Evolutionary conservation across 2,113 vertebrate species (phyloP).

Genomic region (Onychorhynchus coronatus): DNA sequence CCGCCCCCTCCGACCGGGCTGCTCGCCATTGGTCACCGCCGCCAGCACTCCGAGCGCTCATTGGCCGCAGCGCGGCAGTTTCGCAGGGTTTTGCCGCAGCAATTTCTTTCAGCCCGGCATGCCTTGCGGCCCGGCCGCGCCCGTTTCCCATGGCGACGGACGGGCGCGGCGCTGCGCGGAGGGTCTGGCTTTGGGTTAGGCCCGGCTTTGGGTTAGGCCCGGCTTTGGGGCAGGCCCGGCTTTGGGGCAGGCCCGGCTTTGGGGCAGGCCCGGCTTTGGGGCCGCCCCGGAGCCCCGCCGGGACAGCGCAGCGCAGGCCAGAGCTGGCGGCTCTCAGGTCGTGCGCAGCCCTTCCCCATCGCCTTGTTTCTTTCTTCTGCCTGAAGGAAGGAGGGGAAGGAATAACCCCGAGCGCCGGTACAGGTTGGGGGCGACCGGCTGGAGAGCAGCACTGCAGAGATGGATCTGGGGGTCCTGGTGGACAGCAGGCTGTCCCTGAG

Average conservation of each 20-base stretch:
- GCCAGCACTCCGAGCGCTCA: neutral
- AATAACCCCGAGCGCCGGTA: neutral
- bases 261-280: neutral
- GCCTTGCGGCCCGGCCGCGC: conserved; percentile 11
- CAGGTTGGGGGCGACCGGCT: neutral
- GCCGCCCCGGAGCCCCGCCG: neutral
- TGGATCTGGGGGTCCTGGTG: neutral
- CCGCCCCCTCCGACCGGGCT: neutral
- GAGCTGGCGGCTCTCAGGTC: too few species aligned
- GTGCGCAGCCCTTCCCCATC: accelerated
- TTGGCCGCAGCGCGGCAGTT: accelerated
- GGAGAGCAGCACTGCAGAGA: neutral
- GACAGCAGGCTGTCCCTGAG: neutral
- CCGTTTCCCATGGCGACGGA: neutral
- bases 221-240: neutral
- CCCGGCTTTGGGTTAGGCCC: neutral
- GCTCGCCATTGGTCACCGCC: neutral
- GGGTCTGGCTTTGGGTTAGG: accelerated
- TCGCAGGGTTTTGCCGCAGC: conserved; percentile 66
- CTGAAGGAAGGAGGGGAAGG: neutral
- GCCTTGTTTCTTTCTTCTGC: neutral
- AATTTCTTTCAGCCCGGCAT: conserved; percentile 79
- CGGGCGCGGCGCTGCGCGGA: accelerated
- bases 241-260: too few species aligned
- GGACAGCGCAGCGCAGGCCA: accelerated